Evolutionary conservation across 2,888 invertebrate species (phyloP).

Genomic region (Melanotus villosus): DNA sequence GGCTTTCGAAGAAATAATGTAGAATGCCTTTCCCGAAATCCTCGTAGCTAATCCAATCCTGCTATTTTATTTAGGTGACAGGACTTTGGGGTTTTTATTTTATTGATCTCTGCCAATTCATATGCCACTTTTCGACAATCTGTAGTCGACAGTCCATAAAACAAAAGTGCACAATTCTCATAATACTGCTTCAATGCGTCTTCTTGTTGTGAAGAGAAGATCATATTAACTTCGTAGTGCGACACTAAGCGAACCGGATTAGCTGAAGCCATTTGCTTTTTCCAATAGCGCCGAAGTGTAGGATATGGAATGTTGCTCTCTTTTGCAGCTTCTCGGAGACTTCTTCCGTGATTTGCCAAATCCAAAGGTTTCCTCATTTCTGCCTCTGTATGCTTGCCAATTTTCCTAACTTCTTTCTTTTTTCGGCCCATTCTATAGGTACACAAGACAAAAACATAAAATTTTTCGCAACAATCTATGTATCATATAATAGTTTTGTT

Average conservation of each 20-base stretch:
- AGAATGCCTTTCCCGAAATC: conserved; percentile 28
- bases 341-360: too few relatives aligned
- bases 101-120: conserved; percentile 45
- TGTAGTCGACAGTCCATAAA: conserved; percentile 18
- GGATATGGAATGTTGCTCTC: too few relatives aligned
- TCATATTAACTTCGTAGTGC: background rate
- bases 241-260: background rate
- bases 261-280: background rate
- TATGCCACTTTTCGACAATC: conserved; percentile 48
- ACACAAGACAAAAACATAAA: background rate
- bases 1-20: conserved; percentile 47
- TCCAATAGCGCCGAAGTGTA: background rate
- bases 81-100: conserved; percentile 36
- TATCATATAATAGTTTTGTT: background rate
- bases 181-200: conserved; percentile 5
- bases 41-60: conserved; percentile 25
- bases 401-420: background rate
- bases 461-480: background rate
- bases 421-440: background rate
- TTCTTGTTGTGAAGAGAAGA: conserved; percentile 3
- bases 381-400: too few relatives aligned
- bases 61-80: conserved; percentile 42
- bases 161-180: conserved; percentile 12
- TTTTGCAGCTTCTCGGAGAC: too few relatives aligned
- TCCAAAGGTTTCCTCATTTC: too few relatives aligned